Conservation (phyloP, 2,113 vertebrate genomes). For the Cariama cristata region DNA sequence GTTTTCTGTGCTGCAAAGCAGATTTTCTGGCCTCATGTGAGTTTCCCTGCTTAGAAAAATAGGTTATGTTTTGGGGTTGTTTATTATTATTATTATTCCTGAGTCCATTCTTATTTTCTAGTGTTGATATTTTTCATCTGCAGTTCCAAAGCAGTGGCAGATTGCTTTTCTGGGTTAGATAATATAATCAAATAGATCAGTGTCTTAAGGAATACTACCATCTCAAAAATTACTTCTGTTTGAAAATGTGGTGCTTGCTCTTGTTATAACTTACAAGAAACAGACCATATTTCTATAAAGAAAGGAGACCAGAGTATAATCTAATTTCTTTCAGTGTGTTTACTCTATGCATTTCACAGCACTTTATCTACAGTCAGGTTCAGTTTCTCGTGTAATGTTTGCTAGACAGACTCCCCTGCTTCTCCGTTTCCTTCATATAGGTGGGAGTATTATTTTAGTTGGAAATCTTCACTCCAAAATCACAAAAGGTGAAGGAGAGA, state of each 20-base stretch:
- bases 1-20: background rate
- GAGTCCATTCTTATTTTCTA: background rate
- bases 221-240: background rate
- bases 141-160: constrained; percentile 3
- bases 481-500: background rate
- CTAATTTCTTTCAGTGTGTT: constrained; percentile 5
- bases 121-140: background rate
- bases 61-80: background rate
- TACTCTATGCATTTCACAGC: background rate
- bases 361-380: background rate
- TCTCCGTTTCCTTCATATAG: background rate
- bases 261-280: constrained; percentile 1
- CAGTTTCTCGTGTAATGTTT: background rate
- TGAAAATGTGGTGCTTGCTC: background rate
- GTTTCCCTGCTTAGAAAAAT: background rate
- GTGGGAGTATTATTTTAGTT: background rate
- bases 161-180: constrained; percentile 10
- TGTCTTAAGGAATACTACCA: background rate
- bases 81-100: background rate
- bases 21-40: background rate
- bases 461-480: background rate
- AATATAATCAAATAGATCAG: constrained; percentile 15
- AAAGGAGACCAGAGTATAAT: background rate
- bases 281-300: background rate
- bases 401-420: background rate